Evolutionary conservation across 1,140 invertebrate genomes (phyloP), one percentile per base, ranked within the genome.

Genomic region (Himalopsyche phryganea): DNA sequence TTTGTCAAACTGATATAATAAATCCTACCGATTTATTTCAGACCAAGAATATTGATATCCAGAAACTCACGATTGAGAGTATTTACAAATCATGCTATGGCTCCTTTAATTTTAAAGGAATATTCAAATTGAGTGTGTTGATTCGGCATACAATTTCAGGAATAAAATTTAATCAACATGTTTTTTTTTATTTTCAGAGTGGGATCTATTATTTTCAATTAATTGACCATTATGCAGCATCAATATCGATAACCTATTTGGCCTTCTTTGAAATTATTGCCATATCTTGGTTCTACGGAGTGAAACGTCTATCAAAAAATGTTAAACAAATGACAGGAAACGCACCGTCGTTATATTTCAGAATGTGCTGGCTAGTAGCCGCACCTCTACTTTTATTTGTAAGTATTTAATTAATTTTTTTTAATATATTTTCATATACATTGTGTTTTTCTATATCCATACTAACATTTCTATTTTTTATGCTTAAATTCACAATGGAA

Each of bases 201-300:
- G 94, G 93, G 59, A 94, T 95, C 65, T 96, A 92, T 67, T 90
- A 91, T 67, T 96, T 96, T 71, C 90, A 94, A 81, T 73, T 96
- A 28, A 89, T 96, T 68, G 93, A 96, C 70, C 92, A 93, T 71
- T 96, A 94, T 71, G 88, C 92, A 5, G 91, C 92, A 13, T 92
- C 91, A 0, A 84, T 94, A 58, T 92, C 91, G 6, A 88, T 95
- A 33, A 94, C 94, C 81, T 92, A 93, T 66, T 78, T 96, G 33
- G 92, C 92, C 32, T 92, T 96, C 70, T 93, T 95, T 70, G 92
- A 96, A 81, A 85, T 93, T 11, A 87, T 94, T 20, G 92, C 88
- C 2, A 86, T 96, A 33, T 85, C 90, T 0, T 96, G 93, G 93
- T 86, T 93, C 67, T 96, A 96, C 71, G 92, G 92, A n/a, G 88